phyloP scores from a whole-genome alignment of 2,888 invertebrate species.

The Herminia tarsipennalis region DNA sequence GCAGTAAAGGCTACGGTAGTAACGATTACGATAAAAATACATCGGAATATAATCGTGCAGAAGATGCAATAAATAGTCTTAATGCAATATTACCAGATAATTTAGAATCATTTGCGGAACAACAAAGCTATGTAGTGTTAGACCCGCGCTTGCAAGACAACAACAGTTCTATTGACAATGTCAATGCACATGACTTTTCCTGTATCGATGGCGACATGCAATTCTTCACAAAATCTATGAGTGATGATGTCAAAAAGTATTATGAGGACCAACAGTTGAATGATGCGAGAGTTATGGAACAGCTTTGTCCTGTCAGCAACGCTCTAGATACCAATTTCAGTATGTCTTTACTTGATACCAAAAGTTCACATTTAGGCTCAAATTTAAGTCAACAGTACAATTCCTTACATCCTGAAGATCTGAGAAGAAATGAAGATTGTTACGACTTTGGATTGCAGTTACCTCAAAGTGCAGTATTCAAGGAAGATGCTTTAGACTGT shows the following conservation, averaged over 20 bases:
- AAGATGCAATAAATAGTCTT: slow-evolving; percentile 73
- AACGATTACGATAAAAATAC: slow-evolving; percentile 63
- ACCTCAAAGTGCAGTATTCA: slow-evolving; percentile 69
- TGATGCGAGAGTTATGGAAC: slow-evolving; percentile 71
- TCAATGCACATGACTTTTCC: slow-evolving; percentile 71
- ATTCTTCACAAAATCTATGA: slow-evolving; percentile 80
- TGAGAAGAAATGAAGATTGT: slow-evolving; percentile 71
- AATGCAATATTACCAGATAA: slow-evolving; percentile 76
- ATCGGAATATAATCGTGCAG: slow-evolving; percentile 58
- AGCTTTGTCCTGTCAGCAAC: slow-evolving; percentile 72
- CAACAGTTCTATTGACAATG: slow-evolving; percentile 62
- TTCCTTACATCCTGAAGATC: slow-evolving; percentile 67
- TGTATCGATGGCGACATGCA: slow-evolving; percentile 81
- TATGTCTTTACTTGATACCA: slow-evolving; percentile 73
- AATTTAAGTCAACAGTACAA: slow-evolving; percentile 68
- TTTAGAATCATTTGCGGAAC: slow-evolving; percentile 74
- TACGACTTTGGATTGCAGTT: slow-evolving; percentile 75
- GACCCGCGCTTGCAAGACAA: slow-evolving; percentile 67
- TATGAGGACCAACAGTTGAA: slow-evolving; percentile 75
- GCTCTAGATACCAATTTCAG: slow-evolving; percentile 72
- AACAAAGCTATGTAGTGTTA: slow-evolving; percentile 75
- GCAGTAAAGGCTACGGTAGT: slow-evolving; percentile 60
- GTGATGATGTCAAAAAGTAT: slow-evolving; percentile 80
- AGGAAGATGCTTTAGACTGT: slow-evolving; percentile 73
- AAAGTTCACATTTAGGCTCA: slow-evolving; percentile 65